Base-by-base conservation (phyloP, 1,140 invertebrate species). In the Cherax destructor region DNA sequence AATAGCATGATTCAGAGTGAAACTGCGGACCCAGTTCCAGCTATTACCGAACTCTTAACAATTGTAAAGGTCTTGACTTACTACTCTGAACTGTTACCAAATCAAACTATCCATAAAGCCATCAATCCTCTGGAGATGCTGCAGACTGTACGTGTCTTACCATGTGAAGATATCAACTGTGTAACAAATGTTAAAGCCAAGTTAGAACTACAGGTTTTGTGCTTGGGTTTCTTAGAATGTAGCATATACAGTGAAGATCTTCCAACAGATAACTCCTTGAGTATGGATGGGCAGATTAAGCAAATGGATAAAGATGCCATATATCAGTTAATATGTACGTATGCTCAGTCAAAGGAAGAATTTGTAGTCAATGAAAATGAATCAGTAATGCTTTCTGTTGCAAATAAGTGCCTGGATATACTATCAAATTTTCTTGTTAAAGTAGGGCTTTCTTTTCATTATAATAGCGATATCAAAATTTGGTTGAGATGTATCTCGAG, bases 391-490 rank as follows among this genome's bases (percentile, higher is more conserved):
- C n/a, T 83, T n/a, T 30, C 69, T 74, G 24, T 89, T 50, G 76
- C 65, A 52, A 65, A 89, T 41, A 89, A 74, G 30, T 89, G 87
- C 49, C 74, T 52, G n/a, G 41, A 56, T 16, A 83, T 83, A 52
- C 41, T 89, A 59, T 89, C 87, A 56, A 89, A 30, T 83, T 47
- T 9, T 11, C 72, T 89, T 30, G 56, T 65, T 11, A 52, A 89
- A 24, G 30, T 56, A 47, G 87, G 87, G 2, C 52, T 89, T 18
- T 47, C 87, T 16, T 47, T 52, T 59, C 61, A 83, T 76, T 80
- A 88, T 88, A 80, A 89, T 76, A 80, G 87, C 16, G 83, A 76
- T 76, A 30, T 83, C 18, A 89, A 83, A 10, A 59, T 89, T 21
- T 89, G 87, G 87, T 47, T 89, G 72, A 81, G 30, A 59, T 69